Conservation (phyloP, 2,888 invertebrate genomes). For the Epistrophe grossulariae region DNA sequence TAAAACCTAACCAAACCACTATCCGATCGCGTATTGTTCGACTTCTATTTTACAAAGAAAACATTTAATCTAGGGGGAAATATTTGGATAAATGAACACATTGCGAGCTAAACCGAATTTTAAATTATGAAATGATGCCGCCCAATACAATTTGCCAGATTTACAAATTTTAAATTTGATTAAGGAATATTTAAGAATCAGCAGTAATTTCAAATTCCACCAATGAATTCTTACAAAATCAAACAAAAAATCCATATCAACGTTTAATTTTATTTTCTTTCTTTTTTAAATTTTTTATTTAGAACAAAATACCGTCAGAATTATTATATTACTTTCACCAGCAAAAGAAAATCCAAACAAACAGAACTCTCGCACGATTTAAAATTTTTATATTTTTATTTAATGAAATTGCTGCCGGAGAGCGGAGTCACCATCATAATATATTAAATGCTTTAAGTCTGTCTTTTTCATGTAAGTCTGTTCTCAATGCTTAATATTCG, state of each 20-base stretch:
- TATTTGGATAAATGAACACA: no score
- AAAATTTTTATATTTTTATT: constrained; percentile 26
- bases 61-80: no score
- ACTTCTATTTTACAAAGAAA: no score
- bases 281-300: constrained; percentile 7
- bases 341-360: constrained; percentile 25
- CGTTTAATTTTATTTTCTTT: not conserved
- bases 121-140: no score
- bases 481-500: constrained; percentile 27
- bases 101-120: no score
- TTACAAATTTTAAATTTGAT: not conserved
- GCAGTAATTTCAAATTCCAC: not conserved
- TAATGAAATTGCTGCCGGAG: constrained; percentile 27
- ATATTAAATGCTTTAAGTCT: constrained; percentile 2
- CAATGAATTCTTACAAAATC: not conserved
- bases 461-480: not conserved
- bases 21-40: no score
- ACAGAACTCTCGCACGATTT: constrained; percentile 36
- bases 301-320: constrained; percentile 42
- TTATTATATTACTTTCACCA: constrained; percentile 52
- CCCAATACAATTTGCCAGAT: not conserved
- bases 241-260: not conserved
- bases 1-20: no score
- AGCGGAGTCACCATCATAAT: constrained; percentile 1
- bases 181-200: not conserved